Evolutionary conservation across 2,113 vertebrate species (phyloP), one percentile per base, ranked within the genome.

Genomic region (Paracanthobrama guichenoti): DNA sequence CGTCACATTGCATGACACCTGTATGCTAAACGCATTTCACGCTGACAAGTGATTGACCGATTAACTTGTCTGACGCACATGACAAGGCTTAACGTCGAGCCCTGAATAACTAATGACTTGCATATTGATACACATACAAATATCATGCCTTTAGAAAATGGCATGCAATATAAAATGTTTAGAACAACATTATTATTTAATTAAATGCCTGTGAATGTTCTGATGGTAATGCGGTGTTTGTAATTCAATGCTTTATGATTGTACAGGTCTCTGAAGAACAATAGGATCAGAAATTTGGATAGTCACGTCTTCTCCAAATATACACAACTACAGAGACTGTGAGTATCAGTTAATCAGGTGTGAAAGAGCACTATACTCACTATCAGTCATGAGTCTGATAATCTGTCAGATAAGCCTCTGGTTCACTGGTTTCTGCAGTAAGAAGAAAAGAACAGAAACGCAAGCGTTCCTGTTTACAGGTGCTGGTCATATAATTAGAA

Each of bases 261-360:
- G 1, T 28, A 76, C 89, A 96, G 94, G 90, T 95, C 94, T 26
- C 91, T 95, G 35, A 93, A 85, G 88, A 91, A 91, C 87, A 95
- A 95, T 64, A 73, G 91, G 82, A 95, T 94, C 67, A 84, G 48
- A 82, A 91, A 77, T 74, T 91, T 95, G 91, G 90, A 93, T 55
- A 93, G 93, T 84, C 85, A 91, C 81, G 87, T 92, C 92, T 96
- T 96, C 91, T 92, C 88, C 20, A 91, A 92, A 39, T 94, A 91
- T 64, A 83, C 90, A 73, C 89, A 91, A 6, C 91, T 95, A 20
- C 90, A 94, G 87, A 94, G 94, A 90, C 90, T 95, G 91, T 95
- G 88, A 96, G 93, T 94, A 86, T 59, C 3, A 72, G 13, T 42
- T n/a, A 11, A 64, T 71, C 31, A 64, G 46, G 39, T 75, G 81